phyloP scores from a whole-genome alignment of 2,888 invertebrate genomes.

The Drosophila macrospina region DNA sequence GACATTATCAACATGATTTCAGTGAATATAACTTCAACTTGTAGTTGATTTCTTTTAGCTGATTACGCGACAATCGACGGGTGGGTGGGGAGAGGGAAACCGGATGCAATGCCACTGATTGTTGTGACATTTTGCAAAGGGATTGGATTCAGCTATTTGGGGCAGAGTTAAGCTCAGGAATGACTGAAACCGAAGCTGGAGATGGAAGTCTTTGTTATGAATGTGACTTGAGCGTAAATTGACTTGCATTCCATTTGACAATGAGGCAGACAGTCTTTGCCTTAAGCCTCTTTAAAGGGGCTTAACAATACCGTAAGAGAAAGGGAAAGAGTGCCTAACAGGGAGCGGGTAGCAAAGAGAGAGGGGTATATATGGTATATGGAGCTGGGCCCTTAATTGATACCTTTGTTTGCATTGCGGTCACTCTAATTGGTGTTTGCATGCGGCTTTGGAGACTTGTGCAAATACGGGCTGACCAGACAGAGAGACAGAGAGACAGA shows the following conservation, averaged over 20 bases:
- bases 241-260: constrained; percentile 42
- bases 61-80: constrained; percentile 68
- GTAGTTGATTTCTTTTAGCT: constrained; percentile 80
- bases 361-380: not conserved
- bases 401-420: constrained; percentile 79
- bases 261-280: not conserved
- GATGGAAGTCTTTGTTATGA: constrained; percentile 21
- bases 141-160: constrained; percentile 43
- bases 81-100: constrained; percentile 56
- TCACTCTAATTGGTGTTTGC: constrained; percentile 81
- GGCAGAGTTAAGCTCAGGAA: not conserved
- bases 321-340: not conserved
- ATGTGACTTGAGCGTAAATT: constrained; percentile 42
- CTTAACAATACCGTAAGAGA: constrained; percentile 1
- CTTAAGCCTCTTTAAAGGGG: constrained; percentile 28
- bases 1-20: constrained; percentile 51
- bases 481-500: constrained; percentile 18
- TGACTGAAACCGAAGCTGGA: not conserved
- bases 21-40: constrained; percentile 57
- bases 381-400: constrained; percentile 70
- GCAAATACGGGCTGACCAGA: constrained; percentile 76
- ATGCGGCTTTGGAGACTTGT: constrained; percentile 79
- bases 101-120: constrained; percentile 75
- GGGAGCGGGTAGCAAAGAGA: not conserved
- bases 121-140: constrained; percentile 58